Percentiles rank a stretch among this genome's conserved stretches.
These are phyloP conservation scores for Volucella bombylans DNA, from an alignment of 2,888 invertebrate species.

Conservation along the genomic window DNA sequence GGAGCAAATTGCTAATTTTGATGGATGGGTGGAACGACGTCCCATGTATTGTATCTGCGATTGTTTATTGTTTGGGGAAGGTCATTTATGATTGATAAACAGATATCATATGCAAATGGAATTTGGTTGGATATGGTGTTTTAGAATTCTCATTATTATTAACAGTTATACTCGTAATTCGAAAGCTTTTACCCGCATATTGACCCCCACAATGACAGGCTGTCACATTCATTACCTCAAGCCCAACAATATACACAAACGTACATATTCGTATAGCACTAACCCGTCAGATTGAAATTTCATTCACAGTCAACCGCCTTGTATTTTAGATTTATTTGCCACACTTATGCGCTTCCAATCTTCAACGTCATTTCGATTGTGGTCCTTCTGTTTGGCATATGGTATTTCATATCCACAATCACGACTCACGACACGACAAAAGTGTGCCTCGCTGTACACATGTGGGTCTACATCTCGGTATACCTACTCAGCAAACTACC, in stretches of 20 bases:
- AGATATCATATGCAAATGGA: not conserved
- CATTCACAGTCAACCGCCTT: not conserved
- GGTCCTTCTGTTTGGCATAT: conserved; percentile 51
- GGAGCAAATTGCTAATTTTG: conserved; percentile 1
- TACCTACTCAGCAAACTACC: conserved; percentile 15
- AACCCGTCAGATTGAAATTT: conserved; percentile 48
- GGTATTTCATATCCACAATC: conserved; percentile 39
- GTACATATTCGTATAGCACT: not conserved
- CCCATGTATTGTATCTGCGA: conserved; percentile 7
- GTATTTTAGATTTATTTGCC: not conserved
- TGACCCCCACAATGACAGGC: too few relatives aligned
- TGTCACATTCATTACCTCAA: too few relatives aligned
- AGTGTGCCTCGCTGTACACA: conserved; percentile 41
- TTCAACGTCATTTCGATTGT: conserved; percentile 29
- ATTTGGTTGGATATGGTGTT: conserved; percentile 11
- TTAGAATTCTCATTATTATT: not conserved
- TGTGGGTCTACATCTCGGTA: not conserved
- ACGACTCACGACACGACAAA: conserved; percentile 67
- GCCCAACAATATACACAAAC: too few relatives aligned
- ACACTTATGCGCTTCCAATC: conserved; percentile 26
- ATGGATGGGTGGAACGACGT: conserved; percentile 6
- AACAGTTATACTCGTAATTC: too few relatives aligned
- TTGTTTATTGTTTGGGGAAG: conserved; percentile 41
- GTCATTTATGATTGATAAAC: conserved; percentile 34
- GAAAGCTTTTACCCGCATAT: too few relatives aligned